phyloP scores from a whole-genome alignment of 2,113 vertebrate genomes.

The Peromyscus polionotus region DNA sequence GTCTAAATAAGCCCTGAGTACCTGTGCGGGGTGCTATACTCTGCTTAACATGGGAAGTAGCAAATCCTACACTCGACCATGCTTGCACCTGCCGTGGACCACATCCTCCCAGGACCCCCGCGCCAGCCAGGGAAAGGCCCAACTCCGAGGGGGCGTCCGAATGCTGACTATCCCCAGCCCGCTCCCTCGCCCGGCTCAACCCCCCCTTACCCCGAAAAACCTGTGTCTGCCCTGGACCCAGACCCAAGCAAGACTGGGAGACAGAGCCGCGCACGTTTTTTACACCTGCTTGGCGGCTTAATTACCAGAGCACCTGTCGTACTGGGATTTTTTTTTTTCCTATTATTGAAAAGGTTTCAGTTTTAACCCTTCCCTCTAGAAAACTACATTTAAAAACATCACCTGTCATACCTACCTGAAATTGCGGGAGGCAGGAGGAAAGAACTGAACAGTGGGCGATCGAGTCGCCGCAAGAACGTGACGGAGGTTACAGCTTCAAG shows the following conservation, averaged over 20 bases:
- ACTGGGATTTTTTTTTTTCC: background rate
- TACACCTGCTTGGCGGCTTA: constrained; percentile 72
- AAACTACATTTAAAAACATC: constrained; percentile 53
- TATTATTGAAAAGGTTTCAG: constrained; percentile 56
- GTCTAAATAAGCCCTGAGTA: constrained; percentile 39
- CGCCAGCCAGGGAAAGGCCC: background rate
- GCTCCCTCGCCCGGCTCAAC: constrained; percentile 42
- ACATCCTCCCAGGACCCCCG: constrained; percentile 43
- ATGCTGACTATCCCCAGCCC: background rate
- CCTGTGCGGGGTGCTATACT: constrained; percentile 67
- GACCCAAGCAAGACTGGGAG: background rate
- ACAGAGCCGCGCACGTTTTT: constrained; percentile 61
- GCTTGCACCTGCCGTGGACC: background rate
- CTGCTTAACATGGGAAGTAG: constrained; percentile 63
- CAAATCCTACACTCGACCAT: constrained; percentile 39
- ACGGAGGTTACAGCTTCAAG: constrained; percentile 83
- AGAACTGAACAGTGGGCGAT: constrained; percentile 72
- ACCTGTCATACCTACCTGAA: constrained; percentile 80
- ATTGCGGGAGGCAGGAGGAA: constrained; percentile 38
- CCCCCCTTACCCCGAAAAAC: constrained; percentile 64
- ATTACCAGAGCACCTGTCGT: constrained; percentile 79
- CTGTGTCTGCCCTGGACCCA: constrained; percentile 55
- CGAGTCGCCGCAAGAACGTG: constrained; percentile 79
- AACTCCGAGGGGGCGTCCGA: constrained; percentile 74
- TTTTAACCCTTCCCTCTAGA: constrained; percentile 58